These are phyloP conservation scores for Meloidogyne exigua DNA, from an alignment of 1,140 invertebrate species.

Conservation along the genomic window DNA sequence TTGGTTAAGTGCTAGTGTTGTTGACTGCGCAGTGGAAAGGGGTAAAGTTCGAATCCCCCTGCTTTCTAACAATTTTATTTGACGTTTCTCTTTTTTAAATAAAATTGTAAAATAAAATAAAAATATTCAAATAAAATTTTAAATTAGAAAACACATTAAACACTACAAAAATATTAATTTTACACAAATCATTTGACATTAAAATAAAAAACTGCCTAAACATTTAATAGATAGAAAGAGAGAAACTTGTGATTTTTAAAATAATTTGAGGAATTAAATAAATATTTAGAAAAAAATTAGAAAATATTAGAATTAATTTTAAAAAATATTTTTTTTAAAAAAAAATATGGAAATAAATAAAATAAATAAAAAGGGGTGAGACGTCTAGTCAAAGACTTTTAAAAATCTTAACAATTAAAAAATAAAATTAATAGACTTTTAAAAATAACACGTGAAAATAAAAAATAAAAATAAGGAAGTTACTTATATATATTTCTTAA, in stretches of 20 bases:
- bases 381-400: not conserved
- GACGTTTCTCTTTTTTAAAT: too few species aligned
- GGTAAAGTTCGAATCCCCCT: too few species aligned
- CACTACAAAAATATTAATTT: not conserved
- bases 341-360: too few species aligned
- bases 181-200: not conserved
- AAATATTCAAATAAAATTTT: not conserved
- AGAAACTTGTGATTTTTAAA: constrained; percentile 10
- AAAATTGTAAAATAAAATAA: too few species aligned
- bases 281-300: not conserved
- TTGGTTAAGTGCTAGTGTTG: too few species aligned
- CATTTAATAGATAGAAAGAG: not conserved
- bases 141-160: not conserved
- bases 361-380: not conserved
- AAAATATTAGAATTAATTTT: not conserved
- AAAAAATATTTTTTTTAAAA: too few species aligned
- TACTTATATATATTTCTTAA: not conserved
- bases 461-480: not conserved
- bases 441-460: not conserved
- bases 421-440: not conserved
- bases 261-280: not conserved
- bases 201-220: not conserved
- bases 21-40: too few species aligned
- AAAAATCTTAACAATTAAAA: too few species aligned
- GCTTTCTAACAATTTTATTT: too few species aligned